These are phyloP conservation scores for Forbesichthys agassizii DNA, from an alignment of 2,113 vertebrate genomes.

Conservation along the genomic window DNA sequence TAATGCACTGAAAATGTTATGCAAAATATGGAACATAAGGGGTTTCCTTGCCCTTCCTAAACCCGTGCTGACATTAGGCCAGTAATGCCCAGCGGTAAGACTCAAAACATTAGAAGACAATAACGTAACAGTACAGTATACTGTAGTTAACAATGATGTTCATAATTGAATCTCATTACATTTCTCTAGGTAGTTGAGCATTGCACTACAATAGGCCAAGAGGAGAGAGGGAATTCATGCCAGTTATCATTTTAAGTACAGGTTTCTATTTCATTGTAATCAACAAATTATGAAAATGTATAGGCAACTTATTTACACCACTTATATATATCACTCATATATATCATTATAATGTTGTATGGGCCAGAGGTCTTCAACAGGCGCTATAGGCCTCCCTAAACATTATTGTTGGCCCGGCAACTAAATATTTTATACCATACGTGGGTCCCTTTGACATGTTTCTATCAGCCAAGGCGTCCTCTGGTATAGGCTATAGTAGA, in stretches of 20 bases:
- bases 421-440: too few relatives aligned
- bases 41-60: too few relatives aligned
- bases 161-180: not conserved
- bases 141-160: not conserved
- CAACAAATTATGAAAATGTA: not conserved
- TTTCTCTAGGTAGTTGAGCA: not conserved
- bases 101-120: not conserved
- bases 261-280: not conserved
- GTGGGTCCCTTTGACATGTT: too few relatives aligned
- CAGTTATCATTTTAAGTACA: not conserved
- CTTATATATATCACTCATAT: too few relatives aligned
- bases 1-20: too few relatives aligned
- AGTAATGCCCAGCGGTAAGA: not conserved
- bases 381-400: too few relatives aligned
- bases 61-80: not conserved
- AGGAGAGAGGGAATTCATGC: slow-evolving; percentile 20
- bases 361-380: too few relatives aligned
- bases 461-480: too few relatives aligned
- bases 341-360: too few relatives aligned
- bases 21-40: too few relatives aligned
- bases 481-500: not conserved
- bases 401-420: too few relatives aligned
- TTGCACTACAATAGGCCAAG: not conserved
- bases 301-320: too few relatives aligned
- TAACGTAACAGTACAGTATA: not conserved